phyloP scores from a whole-genome alignment of 23 tunicate species.

The Halocynthia roretzi region DNA sequence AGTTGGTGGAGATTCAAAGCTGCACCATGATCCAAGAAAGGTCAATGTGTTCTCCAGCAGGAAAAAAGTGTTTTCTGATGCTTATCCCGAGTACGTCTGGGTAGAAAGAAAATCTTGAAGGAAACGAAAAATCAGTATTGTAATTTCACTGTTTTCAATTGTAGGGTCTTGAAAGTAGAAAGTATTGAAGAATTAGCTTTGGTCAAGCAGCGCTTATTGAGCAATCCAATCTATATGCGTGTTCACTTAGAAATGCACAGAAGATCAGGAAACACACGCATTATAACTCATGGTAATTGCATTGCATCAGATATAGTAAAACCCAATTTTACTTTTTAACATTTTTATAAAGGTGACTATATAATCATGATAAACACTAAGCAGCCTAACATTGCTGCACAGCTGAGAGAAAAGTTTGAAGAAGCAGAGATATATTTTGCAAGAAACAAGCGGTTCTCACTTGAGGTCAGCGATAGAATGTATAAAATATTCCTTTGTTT shows the following conservation, averaged over 20 bases:
- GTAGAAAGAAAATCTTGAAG: neutral
- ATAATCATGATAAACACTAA: conserved; percentile 51
- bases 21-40: conserved; percentile 61
- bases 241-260: conserved; percentile 46
- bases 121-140: neutral
- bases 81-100: conserved; percentile 44
- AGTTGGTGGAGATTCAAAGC: conserved; percentile 51
- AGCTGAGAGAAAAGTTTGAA: conserved; percentile 32
- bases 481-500: neutral
- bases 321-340: neutral
- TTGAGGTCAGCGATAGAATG: conserved; percentile 27
- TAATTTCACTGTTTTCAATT: neutral
- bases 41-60: conserved; percentile 69
- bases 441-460: conserved; percentile 52
- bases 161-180: conserved; percentile 40
- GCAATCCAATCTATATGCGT: conserved; percentile 54
- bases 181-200: conserved; percentile 48
- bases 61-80: conserved; percentile 56
- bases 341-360: conserved; percentile 35
- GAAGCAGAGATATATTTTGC: conserved; percentile 32
- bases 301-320: neutral
- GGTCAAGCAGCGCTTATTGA: conserved; percentile 51
- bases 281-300: conserved; percentile 49
- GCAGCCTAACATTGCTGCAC: conserved; percentile 41
- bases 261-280: conserved; percentile 61